A percentile compares a stretch with the other conserved stretches of the same genome.
phyloP scores from a whole-genome alignment of 2,113 vertebrate species.

The Myotis lucifugus region DNA sequence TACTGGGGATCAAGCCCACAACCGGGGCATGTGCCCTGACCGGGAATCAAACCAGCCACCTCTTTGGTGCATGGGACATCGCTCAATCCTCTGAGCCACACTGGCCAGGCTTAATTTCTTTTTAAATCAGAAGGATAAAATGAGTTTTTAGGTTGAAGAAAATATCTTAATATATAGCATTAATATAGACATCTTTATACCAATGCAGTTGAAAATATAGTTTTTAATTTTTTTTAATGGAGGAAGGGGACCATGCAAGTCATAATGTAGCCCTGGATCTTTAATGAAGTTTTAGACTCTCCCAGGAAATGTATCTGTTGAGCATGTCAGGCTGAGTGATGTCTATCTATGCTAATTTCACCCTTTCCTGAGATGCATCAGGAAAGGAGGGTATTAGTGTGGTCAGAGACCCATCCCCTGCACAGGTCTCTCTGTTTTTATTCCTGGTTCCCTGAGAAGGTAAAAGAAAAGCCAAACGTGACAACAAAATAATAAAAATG shows the following conservation, averaged over 20 bases:
- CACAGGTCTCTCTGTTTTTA: neutral
- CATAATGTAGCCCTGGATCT: neutral
- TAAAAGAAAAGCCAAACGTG: slow-evolving; percentile 13
- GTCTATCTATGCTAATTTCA: neutral
- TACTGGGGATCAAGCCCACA: too few relatives aligned
- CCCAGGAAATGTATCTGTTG: neutral
- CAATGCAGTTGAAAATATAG: neutral
- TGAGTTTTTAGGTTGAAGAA: neutral
- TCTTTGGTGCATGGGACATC: neutral
- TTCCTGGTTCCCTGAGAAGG: neutral
- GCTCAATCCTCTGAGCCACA: neutral
- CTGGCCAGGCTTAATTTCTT: neutral
- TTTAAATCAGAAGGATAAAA: slow-evolving; percentile 28
- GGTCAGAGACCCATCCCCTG: neutral
- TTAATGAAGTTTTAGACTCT: neutral
- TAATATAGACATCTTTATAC: neutral
- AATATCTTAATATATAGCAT: neutral
- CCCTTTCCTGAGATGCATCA: neutral
- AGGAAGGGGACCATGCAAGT: neutral
- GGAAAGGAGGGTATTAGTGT: neutral
- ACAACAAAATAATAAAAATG: slow-evolving; percentile 46
- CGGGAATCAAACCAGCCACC: neutral
- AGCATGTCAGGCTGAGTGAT: neutral
- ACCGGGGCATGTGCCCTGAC: neutral
- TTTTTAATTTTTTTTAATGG: neutral